These are phyloP conservation scores for Sipunculus nudus DNA, from an alignment of 2,888 invertebrate species.

Conservation along the genomic window DNA sequence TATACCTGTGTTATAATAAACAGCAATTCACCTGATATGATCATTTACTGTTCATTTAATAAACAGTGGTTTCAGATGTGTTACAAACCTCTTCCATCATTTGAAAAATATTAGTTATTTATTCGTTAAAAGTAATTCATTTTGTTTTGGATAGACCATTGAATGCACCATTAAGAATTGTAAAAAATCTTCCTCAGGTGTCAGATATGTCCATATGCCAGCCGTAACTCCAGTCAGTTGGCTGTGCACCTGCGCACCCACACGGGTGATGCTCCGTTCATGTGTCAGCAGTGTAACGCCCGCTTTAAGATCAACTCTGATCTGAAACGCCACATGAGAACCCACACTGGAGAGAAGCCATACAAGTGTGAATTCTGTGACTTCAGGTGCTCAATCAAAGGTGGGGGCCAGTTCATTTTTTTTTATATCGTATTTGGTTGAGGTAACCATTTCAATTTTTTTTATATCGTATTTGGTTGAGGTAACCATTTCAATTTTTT, in stretches of 20 bases:
- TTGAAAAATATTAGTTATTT: no score
- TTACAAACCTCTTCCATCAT: no score
- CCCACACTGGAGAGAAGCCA: conserved; percentile 67
- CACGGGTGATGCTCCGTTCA: conserved; percentile 65
- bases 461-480: background rate
- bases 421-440: background rate
- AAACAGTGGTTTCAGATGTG: no score
- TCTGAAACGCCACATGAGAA: conserved; percentile 65
- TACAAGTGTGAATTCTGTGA: conserved; percentile 62
- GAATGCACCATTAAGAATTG: no score
- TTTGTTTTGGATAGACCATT: no score
- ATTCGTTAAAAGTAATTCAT: no score
- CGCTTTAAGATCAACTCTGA: conserved; percentile 69
- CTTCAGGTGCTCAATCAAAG: conserved; percentile 64
- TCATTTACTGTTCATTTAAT: no score
- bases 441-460: background rate
- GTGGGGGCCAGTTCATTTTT: conserved; percentile 34
- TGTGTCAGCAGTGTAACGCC: conserved; percentile 62
- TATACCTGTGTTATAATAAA: no score
- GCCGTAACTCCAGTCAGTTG: conserved; percentile 68
- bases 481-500: background rate
- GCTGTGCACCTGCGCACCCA: conserved; percentile 68
- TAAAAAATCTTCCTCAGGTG: no score
- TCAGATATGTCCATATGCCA: conserved; percentile 69
- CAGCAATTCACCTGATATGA: no score